Evolutionary conservation across 2,888 invertebrate species (phyloP).

Genomic region (Strigamia maritima): DNA sequence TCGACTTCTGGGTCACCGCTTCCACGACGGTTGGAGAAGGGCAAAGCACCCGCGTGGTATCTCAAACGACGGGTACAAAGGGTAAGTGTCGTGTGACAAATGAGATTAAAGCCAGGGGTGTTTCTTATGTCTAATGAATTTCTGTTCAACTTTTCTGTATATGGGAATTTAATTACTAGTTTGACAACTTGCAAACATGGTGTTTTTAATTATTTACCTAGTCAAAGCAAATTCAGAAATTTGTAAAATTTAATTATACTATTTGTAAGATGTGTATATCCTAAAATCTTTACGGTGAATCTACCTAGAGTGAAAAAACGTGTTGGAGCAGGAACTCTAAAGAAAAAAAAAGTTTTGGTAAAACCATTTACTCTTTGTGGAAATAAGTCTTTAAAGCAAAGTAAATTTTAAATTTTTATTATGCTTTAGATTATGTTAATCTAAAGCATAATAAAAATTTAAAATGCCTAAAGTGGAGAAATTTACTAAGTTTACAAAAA

Average conservation of each 20-base stretch:
- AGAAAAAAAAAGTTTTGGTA: no score
- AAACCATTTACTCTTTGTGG: no score
- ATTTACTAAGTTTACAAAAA: no score
- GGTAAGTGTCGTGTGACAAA: constrained; percentile 45
- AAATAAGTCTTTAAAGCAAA: no score
- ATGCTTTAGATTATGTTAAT: no score
- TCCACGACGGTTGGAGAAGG: constrained; percentile 82
- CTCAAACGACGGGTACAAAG: constrained; percentile 69
- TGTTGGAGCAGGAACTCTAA: no score
- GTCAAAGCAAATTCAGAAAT: background rate
- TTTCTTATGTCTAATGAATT: constrained; percentile 6
- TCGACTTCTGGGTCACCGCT: constrained; percentile 66
- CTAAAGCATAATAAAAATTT: no score
- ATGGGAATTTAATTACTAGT: constrained; percentile 11
- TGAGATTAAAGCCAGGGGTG: constrained; percentile 17
- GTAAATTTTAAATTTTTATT: no score
- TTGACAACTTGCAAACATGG: background rate
- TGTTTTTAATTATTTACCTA: background rate
- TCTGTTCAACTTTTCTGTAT: constrained; percentile 20
- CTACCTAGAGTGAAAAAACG: no score
- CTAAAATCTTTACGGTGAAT: no score
- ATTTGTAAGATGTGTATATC: background rate
- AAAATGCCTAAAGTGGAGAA: no score
- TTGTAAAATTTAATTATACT: background rate
- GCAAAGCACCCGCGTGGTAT: constrained; percentile 71